Evolutionary conservation across 2,888 invertebrate genomes (phyloP).

Genomic region (Apamea epomidion): DNA sequence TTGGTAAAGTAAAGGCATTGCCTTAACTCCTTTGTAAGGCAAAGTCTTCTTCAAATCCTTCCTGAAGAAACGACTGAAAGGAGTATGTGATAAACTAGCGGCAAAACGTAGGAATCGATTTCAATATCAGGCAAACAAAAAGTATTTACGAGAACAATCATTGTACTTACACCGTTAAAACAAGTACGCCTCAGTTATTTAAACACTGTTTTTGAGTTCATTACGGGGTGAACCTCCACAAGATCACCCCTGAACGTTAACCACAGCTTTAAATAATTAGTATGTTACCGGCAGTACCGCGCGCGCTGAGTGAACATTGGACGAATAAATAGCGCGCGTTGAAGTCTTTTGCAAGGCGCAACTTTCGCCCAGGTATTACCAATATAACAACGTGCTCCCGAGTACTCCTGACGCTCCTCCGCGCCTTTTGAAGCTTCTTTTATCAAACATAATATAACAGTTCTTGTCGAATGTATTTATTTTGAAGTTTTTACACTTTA

Average conservation of each 20-base stretch:
- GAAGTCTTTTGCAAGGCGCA: conserved; percentile 59
- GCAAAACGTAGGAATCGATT: neutral
- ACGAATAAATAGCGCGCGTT: conserved; percentile 44
- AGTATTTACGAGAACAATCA: neutral
- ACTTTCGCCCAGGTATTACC: conserved; percentile 41
- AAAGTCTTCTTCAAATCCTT: neutral
- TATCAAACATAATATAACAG: neutral
- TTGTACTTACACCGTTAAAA: neutral
- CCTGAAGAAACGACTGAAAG: neutral
- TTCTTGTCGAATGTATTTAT: neutral
- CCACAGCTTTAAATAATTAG: neutral
- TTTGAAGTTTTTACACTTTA: neutral
- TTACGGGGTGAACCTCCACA: neutral
- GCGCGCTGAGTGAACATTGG: neutral
- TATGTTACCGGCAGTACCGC: neutral
- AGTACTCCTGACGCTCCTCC: neutral
- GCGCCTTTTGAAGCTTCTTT: neutral
- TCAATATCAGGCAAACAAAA: neutral
- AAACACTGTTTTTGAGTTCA: neutral
- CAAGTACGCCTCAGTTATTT: neutral
- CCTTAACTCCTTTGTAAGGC: neutral
- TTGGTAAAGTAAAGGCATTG: neutral
- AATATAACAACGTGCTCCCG: neutral
- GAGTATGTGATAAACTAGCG: neutral
- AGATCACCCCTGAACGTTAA: neutral